Conservation (phyloP, 2,888 invertebrate genomes). For the Dichetophora obliterata region DNA sequence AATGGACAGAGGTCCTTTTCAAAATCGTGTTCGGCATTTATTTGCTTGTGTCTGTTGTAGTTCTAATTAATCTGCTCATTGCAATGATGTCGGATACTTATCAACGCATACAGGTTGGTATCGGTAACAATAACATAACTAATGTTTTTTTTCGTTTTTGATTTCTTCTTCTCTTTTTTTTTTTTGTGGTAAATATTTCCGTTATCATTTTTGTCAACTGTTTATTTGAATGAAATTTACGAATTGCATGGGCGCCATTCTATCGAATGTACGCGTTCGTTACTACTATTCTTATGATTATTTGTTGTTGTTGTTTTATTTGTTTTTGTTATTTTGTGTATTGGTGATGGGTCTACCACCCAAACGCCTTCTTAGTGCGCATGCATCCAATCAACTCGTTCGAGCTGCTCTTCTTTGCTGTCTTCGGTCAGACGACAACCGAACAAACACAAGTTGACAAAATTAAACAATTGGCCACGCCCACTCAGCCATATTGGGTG, state of each 20-base stretch:
- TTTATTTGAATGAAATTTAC: constrained; percentile 42
- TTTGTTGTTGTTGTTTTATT: constrained; percentile 43
- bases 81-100: constrained; percentile 99
- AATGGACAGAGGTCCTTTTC: constrained; percentile 89
- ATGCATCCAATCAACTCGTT: constrained; percentile 94
- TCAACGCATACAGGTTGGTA: constrained; percentile 96
- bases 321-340: constrained; percentile 29
- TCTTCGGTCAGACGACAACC: constrained; percentile 94
- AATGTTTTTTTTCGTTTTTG: constrained; percentile 37
- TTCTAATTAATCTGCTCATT: constrained; percentile 98
- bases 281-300: constrained; percentile 45
- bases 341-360: neutral
- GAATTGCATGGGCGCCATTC: constrained; percentile 16
- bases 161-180: neutral
- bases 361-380: constrained; percentile 78
- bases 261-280: constrained; percentile 42
- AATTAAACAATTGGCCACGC: constrained; percentile 71
- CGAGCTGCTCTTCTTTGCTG: constrained; percentile 98
- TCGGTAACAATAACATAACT: constrained; percentile 55
- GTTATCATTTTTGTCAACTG: constrained; percentile 47
- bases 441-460: constrained; percentile 81
- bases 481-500: constrained; percentile 84
- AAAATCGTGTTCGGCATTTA: constrained; percentile 96
- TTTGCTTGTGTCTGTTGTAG: constrained; percentile 98
- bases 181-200: constrained; percentile 36